Evolutionary conservation across 2,113 vertebrate species (phyloP).

Genomic region (Illadopsis cleaveri): DNA sequence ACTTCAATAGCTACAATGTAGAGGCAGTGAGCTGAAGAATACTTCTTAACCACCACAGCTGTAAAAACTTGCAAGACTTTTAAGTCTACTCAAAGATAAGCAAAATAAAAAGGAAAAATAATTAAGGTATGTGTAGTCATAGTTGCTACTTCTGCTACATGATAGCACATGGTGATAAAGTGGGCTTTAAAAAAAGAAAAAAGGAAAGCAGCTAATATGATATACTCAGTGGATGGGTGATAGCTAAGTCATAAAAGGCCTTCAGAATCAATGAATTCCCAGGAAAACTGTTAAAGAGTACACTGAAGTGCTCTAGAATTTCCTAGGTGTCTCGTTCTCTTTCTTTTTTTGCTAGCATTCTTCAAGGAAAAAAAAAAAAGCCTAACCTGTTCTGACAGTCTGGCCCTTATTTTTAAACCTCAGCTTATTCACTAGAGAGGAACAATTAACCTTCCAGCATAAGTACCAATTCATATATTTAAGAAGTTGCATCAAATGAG

Average conservation of each 20-base stretch:
- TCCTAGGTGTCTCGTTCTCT: background rate
- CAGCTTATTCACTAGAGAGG: background rate
- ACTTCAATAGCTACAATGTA: background rate
- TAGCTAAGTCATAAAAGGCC: background rate
- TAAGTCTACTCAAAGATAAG: background rate
- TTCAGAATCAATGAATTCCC: background rate
- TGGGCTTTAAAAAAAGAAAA: background rate
- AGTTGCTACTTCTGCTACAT: background rate
- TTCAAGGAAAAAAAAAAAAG: background rate
- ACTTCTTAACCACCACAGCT: background rate
- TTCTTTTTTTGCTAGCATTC: background rate
- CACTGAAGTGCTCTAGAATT: background rate
- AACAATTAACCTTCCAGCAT: background rate
- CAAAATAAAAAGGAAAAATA: background rate
- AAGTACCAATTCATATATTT: background rate
- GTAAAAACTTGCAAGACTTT: background rate
- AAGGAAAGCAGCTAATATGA: background rate
- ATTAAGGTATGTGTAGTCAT: background rate
- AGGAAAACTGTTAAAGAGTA: background rate
- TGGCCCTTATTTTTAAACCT: background rate
- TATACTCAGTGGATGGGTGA: background rate
- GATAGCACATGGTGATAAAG: background rate
- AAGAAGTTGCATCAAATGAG: background rate
- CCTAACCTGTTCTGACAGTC: background rate
- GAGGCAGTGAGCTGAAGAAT: background rate